Percentiles rank a stretch among this genome's conserved stretches.
These are phyloP conservation scores for Drosophila murphyi DNA, from an alignment of 1,140 invertebrate genomes.

Conservation along the genomic window DNA sequence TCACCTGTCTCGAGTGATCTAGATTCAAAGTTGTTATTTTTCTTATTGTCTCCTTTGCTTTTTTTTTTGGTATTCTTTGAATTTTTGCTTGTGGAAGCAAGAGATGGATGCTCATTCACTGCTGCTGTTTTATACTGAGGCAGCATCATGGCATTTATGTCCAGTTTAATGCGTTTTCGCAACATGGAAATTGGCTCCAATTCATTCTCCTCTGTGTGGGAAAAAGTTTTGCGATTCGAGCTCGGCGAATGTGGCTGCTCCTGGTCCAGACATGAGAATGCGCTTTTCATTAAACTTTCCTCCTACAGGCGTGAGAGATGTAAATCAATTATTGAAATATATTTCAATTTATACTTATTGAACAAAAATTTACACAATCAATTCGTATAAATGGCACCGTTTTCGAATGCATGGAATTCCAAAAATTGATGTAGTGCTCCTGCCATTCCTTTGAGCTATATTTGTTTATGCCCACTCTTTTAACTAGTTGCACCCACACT, in stretches of 20 bases:
- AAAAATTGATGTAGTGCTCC: conserved; percentile 8
- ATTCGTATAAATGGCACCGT: conserved; percentile 10
- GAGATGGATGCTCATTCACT: too few species aligned
- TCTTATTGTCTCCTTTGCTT: too few species aligned
- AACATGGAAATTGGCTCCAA: background rate
- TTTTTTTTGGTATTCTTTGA: too few species aligned
- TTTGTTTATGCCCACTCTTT: conserved; percentile 6
- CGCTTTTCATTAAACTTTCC: too few species aligned
- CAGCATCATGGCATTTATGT: background rate
- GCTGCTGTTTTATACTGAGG: too few species aligned
- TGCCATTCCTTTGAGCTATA: conserved; percentile 25
- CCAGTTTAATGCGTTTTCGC: background rate
- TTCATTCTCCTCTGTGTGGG: background rate
- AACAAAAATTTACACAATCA: conserved; percentile 16
- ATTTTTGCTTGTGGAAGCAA: too few species aligned
- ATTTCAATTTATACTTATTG: background rate
- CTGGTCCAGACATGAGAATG: too few species aligned
- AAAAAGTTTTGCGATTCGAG: background rate
- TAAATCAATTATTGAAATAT: background rate
- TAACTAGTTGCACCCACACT: conserved; percentile 27
- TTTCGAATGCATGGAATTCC: conserved; percentile 8
- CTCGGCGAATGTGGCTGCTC: background rate
- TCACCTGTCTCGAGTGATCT: too few species aligned
- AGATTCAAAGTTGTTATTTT: too few species aligned
- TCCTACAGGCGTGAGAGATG: background rate